Evolutionary conservation across 2,888 invertebrate genomes (phyloP).

Genomic region (Dorcus hopei): DNA sequence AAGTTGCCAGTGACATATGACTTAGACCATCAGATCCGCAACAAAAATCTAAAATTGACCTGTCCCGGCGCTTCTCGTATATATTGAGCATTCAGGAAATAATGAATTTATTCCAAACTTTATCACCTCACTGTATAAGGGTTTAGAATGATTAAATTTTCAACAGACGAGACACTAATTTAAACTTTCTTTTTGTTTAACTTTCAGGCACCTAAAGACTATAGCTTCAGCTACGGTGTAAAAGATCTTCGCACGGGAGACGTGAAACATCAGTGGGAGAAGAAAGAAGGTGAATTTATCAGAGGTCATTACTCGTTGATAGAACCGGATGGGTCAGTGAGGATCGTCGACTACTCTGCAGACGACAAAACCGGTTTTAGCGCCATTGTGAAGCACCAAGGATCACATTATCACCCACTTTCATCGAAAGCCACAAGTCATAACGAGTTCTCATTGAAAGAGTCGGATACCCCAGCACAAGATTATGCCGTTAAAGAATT

Average conservation of each 20-base stretch:
- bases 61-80: too few relatives aligned
- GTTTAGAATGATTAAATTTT: too few relatives aligned
- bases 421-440: conserved; percentile 14
- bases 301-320: conserved; percentile 66
- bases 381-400: conserved; percentile 57
- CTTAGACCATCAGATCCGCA: too few relatives aligned
- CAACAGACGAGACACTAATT: too few relatives aligned
- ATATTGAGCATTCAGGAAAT: too few relatives aligned
- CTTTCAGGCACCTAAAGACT: conserved; percentile 57
- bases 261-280: conserved; percentile 61
- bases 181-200: not conserved
- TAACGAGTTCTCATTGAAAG: conserved; percentile 9
- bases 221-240: conserved; percentile 63
- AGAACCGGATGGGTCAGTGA: conserved; percentile 63
- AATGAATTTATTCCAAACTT: too few relatives aligned
- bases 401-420: conserved; percentile 45
- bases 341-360: conserved; percentile 61
- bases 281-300: conserved; percentile 59
- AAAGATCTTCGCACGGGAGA: conserved; percentile 60
- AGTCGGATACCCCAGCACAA: not conserved
- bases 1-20: too few relatives aligned
- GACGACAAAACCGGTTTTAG: conserved; percentile 58
- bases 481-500: conserved; percentile 4
- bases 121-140: too few relatives aligned
- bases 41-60: too few relatives aligned